Percentiles rank a stretch among this genome's conserved stretches.
These are phyloP conservation scores for Drosophila nebulosa DNA, from an alignment of 1,140 invertebrate genomes.

Conservation along the genomic window DNA sequence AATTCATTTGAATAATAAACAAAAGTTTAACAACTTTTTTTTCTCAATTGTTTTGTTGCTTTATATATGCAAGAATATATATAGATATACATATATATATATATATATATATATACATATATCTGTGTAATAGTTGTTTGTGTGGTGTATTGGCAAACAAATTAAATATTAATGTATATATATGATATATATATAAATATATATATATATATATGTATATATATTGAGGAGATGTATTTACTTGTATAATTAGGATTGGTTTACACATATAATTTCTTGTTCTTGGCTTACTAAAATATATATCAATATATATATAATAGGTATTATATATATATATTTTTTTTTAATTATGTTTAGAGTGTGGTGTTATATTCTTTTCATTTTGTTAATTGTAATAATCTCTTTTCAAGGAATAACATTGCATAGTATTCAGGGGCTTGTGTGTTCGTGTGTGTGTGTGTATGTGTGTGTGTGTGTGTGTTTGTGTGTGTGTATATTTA, in stretches of 20 bases:
- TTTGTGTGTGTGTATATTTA: slow-evolving; percentile 14
- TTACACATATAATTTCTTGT: slow-evolving; percentile 47
- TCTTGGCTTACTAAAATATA: slow-evolving; percentile 76
- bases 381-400: slow-evolving; percentile 69
- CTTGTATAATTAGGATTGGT: slow-evolving; percentile 61
- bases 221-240: slow-evolving; percentile 29
- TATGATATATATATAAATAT: slow-evolving; percentile 20
- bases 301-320: slow-evolving; percentile 48
- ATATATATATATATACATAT: slow-evolving; percentile 34
- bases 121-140: slow-evolving; percentile 48
- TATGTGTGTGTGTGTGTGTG: background rate
- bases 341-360: slow-evolving; percentile 14
- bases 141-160: slow-evolving; percentile 47
- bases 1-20: slow-evolving; percentile 42
- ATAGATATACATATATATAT: slow-evolving; percentile 22
- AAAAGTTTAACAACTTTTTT: slow-evolving; percentile 31
- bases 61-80: slow-evolving; percentile 41
- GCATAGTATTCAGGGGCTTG: slow-evolving; percentile 61
- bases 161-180: slow-evolving; percentile 45
- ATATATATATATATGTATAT: slow-evolving; percentile 21
- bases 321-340: slow-evolving; percentile 6
- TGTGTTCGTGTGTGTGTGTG: slow-evolving; percentile 51
- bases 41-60: slow-evolving; percentile 41
- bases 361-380: slow-evolving; percentile 16
- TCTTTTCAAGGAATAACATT: slow-evolving; percentile 79